Base-by-base conservation (phyloP, 2,797 vertebrate species). In the Discoglossus pictus region DNA sequence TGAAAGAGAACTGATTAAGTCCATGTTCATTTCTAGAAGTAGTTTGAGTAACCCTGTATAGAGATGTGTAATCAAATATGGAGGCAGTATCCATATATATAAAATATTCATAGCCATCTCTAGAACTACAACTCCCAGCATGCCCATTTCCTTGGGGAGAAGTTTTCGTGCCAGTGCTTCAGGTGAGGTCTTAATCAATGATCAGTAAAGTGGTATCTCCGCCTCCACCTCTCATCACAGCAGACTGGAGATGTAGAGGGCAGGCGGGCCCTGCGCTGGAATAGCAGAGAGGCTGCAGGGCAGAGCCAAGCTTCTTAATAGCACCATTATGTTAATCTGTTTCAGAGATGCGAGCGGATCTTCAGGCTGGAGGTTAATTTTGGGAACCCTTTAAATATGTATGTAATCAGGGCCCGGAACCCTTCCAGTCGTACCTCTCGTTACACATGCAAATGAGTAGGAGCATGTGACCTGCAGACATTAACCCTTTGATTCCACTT, bases 311-410 rank as follows among this genome's bases (percentile, higher is more conserved):
- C 52, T 71, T 20, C 61, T 63, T 71, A 71, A 71, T 71, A 51
- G 60, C 60, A 31, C 68, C 68, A 71, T 71, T 71, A 71, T 71
- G 68, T 58, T 71, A 71, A 71, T 71, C 60, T 70, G 43, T 63
- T 51, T 25, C 60, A 50, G 43, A 71, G 59, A 71, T 43, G 42
- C 44, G 36, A 56, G 52, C 52, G 16, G 60, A 71, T 71, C 68
- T 71, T 71, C 68, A 64, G 52, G 60, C 68, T 71, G 68, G 68
- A 71, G 68, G 68, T 71, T 71, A 71, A 71, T 71, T 71, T 71
- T 71, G 60, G 68, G 61, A 71, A 71, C 68, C 60, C 68, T 63
- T 71, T 71, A 71, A 71, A 71, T 71, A 71, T 71, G 68, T 71
- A 71, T 71, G 68, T 71, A 71, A 71, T 71, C 68, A 71, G 68